A percentile compares a stretch with the other conserved stretches of the same genome.
These are phyloP conservation scores for Neoniphon sammara DNA, from an alignment of 2,797 vertebrate genomes.

Conservation along the genomic window DNA sequence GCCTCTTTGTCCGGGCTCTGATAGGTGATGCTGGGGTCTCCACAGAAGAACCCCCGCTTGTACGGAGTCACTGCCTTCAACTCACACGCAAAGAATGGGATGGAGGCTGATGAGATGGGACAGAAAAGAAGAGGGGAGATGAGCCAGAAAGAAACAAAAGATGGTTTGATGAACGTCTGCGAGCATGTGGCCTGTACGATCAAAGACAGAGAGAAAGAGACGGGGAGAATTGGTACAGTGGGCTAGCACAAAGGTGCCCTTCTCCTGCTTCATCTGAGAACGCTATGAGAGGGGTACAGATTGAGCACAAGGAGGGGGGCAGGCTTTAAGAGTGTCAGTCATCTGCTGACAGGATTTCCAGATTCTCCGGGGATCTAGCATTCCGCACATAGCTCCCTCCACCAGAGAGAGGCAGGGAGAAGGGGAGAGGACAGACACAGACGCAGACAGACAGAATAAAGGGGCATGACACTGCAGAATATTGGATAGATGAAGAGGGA, in stretches of 20 bases:
- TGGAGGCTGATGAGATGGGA: slow-evolving; percentile 78
- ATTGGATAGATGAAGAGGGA: slow-evolving; percentile 45
- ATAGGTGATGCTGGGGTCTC: slow-evolving; percentile 84
- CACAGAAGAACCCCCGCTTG: slow-evolving; percentile 85
- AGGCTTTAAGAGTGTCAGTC: slow-evolving; percentile 59
- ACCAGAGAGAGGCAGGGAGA: slow-evolving; percentile 42
- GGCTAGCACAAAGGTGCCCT: slow-evolving; percentile 40
- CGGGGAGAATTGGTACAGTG: slow-evolving; percentile 23
- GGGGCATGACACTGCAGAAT: slow-evolving; percentile 47
- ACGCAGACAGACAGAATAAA: slow-evolving; percentile 35
- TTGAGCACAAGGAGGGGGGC: slow-evolving; percentile 41
- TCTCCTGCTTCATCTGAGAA: slow-evolving; percentile 37
- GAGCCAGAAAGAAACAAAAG: slow-evolving; percentile 57
- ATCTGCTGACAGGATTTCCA: slow-evolving; percentile 63
- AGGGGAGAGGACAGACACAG: slow-evolving; percentile 21
- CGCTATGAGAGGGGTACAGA: slow-evolving; percentile 5
- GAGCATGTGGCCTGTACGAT: slow-evolving; percentile 44
- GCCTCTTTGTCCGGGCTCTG: slow-evolving; percentile 74
- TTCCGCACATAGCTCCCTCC: slow-evolving; percentile 75
- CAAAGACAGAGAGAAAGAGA: not conserved
- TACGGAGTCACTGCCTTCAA: slow-evolving; percentile 80
- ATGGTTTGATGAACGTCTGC: slow-evolving; percentile 60
- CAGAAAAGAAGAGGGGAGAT: slow-evolving; percentile 5
- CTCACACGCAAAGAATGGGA: slow-evolving; percentile 87
- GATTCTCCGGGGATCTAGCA: slow-evolving; percentile 67